Evolutionary conservation across 1,140 invertebrate genomes (phyloP).

Genomic region (Mizuhopecten yessoensis): DNA sequence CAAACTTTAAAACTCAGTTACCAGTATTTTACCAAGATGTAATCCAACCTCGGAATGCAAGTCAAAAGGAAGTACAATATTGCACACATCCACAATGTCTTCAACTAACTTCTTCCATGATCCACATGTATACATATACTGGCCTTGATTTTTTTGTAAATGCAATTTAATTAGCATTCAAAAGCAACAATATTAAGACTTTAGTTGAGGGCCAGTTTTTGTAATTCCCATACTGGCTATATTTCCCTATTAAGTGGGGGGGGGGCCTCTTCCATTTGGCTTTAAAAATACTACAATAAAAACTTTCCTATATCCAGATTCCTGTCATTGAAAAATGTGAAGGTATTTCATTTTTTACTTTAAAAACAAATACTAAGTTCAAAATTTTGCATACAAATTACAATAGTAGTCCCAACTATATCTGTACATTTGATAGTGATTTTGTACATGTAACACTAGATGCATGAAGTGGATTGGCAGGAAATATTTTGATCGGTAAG

Average conservation of each 20-base stretch:
- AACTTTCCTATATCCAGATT: no score
- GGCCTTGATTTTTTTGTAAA: neutral
- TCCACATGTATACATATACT: neutral
- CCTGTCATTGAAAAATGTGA: neutral
- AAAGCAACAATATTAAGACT: no score
- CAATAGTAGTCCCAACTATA: conserved; percentile 44
- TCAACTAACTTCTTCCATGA: neutral
- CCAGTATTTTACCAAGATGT: no score
- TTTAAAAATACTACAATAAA: no score
- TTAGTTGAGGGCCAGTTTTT: no score
- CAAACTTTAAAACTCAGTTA: no score
- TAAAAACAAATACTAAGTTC: neutral
- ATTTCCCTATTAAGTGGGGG: no score
- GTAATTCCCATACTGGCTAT: no score
- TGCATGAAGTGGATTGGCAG: conserved; percentile 91
- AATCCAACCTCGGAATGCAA: neutral
- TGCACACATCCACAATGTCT: neutral
- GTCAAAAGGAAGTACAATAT: neutral
- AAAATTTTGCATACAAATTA: no score
- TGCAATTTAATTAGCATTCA: neutral
- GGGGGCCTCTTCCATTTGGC: no score
- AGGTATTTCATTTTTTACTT: neutral
- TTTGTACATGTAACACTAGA: conserved; percentile 73
- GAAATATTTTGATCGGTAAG: conserved; percentile 95
- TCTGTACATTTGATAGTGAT: conserved; percentile 62